Percentiles rank a stretch among this genome's conserved stretches.
Conservation (phyloP, 2,888 invertebrate genomes). For the Cephalotes varians region DNA sequence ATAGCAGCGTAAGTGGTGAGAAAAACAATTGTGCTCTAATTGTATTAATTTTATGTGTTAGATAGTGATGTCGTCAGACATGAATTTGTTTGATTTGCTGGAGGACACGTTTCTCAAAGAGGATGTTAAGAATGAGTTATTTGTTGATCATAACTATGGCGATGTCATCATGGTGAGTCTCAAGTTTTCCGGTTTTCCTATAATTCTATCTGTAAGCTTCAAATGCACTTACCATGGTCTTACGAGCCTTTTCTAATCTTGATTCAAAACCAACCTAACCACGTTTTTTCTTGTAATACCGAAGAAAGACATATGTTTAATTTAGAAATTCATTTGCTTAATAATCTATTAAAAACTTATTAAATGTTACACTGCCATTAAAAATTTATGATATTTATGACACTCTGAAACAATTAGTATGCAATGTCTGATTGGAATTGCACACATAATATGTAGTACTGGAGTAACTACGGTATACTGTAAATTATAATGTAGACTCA, state of each 20-base stretch:
- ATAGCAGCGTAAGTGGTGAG: neutral
- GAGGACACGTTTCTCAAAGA: slow-evolving; percentile 82
- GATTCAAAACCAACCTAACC: neutral
- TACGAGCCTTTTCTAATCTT: neutral
- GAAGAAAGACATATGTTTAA: neutral
- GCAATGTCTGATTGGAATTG: neutral
- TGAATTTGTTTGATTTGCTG: slow-evolving; percentile 84
- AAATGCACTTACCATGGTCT: neutral
- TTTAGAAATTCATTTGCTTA: neutral
- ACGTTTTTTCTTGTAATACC: neutral
- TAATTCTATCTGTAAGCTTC: neutral
- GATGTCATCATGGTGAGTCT: slow-evolving; percentile 78
- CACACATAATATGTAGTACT: neutral
- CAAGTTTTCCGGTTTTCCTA: neutral
- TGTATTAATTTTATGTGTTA: neutral
- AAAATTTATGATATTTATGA: neutral
- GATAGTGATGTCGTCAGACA: slow-evolving; percentile 82
- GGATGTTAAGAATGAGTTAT: slow-evolving; percentile 79
- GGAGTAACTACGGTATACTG: neutral
- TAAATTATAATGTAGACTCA: neutral
- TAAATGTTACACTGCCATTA: neutral
- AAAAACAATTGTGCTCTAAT: neutral
- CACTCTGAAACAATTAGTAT: neutral
- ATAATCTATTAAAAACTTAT: neutral
- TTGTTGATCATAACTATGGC: slow-evolving; percentile 76